phyloP scores from a whole-genome alignment of 2,113 vertebrate genomes.

The Morone saxatilis region DNA sequence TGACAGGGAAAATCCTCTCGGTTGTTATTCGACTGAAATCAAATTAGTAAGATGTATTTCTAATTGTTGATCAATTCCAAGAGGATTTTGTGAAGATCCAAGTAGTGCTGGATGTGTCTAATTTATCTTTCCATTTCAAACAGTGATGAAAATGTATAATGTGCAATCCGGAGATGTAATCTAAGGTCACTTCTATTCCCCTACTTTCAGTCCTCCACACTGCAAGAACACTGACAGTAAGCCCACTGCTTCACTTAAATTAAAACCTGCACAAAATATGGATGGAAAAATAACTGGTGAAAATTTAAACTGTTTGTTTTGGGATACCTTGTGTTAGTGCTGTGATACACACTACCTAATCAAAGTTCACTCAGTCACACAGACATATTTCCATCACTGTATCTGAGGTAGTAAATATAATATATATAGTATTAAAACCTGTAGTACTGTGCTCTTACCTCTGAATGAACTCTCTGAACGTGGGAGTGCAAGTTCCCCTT shows the following conservation, averaged over 20 bases:
- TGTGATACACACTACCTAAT: background rate
- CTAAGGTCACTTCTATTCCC: background rate
- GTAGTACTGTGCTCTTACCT: constrained; percentile 83
- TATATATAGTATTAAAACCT: background rate
- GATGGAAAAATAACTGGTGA: background rate
- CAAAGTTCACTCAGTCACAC: background rate
- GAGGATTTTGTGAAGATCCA: background rate
- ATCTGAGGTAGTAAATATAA: background rate
- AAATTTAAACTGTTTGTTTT: background rate
- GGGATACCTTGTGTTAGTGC: background rate
- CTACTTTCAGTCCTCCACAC: no score
- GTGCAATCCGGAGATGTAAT: background rate
- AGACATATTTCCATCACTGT: background rate
- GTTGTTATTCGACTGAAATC: background rate
- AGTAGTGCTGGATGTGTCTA: background rate
- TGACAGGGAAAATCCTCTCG: background rate
- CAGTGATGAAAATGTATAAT: background rate
- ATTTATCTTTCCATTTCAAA: background rate
- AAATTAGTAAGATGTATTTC: background rate
- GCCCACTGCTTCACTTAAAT: background rate
- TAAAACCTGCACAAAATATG: background rate
- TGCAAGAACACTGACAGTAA: background rate
- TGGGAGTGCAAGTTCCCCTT: constrained; percentile 98
- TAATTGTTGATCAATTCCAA: background rate
- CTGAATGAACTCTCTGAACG: constrained; percentile 96